Evolutionary conservation across 2,888 invertebrate genomes (phyloP), one percentile per base, ranked within the genome.

Genomic region (Miltochrista miniata): DNA sequence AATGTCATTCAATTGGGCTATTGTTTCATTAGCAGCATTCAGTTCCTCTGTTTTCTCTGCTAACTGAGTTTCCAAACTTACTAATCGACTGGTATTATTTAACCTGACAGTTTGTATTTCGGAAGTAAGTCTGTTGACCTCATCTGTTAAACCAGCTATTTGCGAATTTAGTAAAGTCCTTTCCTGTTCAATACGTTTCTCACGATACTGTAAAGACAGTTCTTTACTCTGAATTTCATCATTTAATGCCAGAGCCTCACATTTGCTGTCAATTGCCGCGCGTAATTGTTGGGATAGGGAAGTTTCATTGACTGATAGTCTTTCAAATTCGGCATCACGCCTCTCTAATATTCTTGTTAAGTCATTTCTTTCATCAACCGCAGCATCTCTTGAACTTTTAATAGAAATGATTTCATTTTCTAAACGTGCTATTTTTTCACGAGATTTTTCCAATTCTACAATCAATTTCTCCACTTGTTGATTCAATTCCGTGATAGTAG

Each of bases 111-210:
- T 94, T 74, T 96, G 94, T 39, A 97, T 84, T 84, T 98, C 97
- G 10, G 95, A 93, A 46, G 95, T 95, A 64, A 95, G 94, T 54
- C 95, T 94, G 59, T 95, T 94, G 12, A 98, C 89, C 84, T 98
- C 97, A 71, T 95, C 94, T 52, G 95, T 95, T 29, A 98, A 86
- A 50, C 95, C 93, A 66, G 95, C 93, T 63, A 97, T 95, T 90
- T 98, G 97, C 60, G 95, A 95, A 60, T 94, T 94, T 29, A 97
- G 83, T 65, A 97, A 93, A 7, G 92, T 90, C 69, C 95, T 93
- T 83, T 98, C 98, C 77, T 96, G 96, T 70, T 97, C 96, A 70
- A 98, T 92, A 14, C 96, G 93, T 72, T 96, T 96, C 83, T 98
- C 97, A 69, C 95, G 96, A 80, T 95, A 95, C 72, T 96, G 96